phyloP scores from a whole-genome alignment of 2,113 vertebrate species.

The Cottus gobio region DNA sequence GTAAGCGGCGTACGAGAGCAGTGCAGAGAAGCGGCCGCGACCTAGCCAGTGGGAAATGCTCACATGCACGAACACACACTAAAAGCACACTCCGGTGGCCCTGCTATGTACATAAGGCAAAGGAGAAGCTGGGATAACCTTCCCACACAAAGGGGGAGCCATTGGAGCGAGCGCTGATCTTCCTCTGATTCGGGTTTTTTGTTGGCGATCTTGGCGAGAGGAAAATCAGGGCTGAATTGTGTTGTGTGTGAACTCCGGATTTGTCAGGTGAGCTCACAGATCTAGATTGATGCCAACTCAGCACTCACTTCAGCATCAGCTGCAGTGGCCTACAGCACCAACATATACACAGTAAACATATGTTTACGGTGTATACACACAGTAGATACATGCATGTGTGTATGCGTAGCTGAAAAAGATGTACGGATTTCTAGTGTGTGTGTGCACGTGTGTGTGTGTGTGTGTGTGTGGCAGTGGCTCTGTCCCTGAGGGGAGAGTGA shows the following conservation, averaged over 20 bases:
- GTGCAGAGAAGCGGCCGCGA: neutral
- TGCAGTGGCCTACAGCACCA: conserved; percentile 39
- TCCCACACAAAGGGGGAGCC: neutral
- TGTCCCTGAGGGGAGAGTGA: conserved; percentile 21
- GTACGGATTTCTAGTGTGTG: neutral
- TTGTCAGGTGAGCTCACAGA: too few relatives aligned
- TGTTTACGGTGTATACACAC: neutral
- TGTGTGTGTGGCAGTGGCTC: conserved; percentile 3
- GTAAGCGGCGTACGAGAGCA: neutral
- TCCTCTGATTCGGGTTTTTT: neutral
- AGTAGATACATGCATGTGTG: neutral
- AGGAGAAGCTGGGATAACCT: neutral
- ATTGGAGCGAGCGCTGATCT: neutral
- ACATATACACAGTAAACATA: too few relatives aligned
- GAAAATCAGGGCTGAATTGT: too few relatives aligned
- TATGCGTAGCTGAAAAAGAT: neutral
- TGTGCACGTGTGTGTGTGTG: conserved; percentile 11
- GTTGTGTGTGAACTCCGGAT: too few relatives aligned
- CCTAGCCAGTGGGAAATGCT: neutral
- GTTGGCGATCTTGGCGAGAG: too few relatives aligned
- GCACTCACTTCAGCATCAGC: too few relatives aligned
- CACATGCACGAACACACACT: neutral
- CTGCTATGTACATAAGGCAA: neutral
- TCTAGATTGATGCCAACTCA: too few relatives aligned
- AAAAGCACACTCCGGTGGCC: neutral